These are phyloP conservation scores for Crossocerus cetratus DNA, from an alignment of 2,888 invertebrate genomes.

Conservation along the genomic window DNA sequence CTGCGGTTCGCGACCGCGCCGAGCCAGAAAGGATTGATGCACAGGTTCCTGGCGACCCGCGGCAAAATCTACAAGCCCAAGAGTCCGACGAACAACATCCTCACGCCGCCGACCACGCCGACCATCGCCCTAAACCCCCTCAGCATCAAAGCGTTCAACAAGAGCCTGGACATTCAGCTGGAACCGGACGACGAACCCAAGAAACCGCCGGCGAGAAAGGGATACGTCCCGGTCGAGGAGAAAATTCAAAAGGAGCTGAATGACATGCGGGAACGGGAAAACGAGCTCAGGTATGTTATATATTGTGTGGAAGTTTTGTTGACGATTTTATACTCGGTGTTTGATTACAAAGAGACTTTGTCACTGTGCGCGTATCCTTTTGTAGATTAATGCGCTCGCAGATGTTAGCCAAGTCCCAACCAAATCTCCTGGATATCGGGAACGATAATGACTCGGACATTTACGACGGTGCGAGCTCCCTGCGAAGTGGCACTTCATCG, in stretches of 20 bases:
- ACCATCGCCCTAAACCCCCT: slow-evolving; percentile 64
- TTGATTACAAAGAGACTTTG: background rate
- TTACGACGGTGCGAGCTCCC: slow-evolving; percentile 69
- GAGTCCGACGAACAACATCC: slow-evolving; percentile 42
- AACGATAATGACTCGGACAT: slow-evolving; percentile 74
- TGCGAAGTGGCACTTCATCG: slow-evolving; percentile 70
- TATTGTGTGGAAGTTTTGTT: slow-evolving; percentile 9
- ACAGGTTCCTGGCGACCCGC: slow-evolving; percentile 86
- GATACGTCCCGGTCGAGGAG: slow-evolving; percentile 90
- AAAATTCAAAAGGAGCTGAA: slow-evolving; percentile 92
- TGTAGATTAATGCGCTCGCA: slow-evolving; percentile 75
- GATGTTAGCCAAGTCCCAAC: slow-evolving; percentile 76
- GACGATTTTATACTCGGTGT: background rate
- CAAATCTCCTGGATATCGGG: slow-evolving; percentile 75
- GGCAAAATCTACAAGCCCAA: slow-evolving; percentile 81
- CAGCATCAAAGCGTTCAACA: slow-evolving; percentile 66
- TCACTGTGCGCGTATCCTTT: slow-evolving; percentile 5
- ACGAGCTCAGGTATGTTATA: slow-evolving; percentile 89
- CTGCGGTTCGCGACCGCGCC: slow-evolving; percentile 82
- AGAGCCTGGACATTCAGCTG: slow-evolving; percentile 60
- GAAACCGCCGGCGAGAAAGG: slow-evolving; percentile 82
- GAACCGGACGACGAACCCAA: slow-evolving; percentile 66
- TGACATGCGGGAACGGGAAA: slow-evolving; percentile 90
- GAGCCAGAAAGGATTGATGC: slow-evolving; percentile 89
- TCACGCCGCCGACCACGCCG: slow-evolving; percentile 59